Base-by-base conservation (phyloP, 2,888 invertebrate species). In the Uropetala carovei region DNA sequence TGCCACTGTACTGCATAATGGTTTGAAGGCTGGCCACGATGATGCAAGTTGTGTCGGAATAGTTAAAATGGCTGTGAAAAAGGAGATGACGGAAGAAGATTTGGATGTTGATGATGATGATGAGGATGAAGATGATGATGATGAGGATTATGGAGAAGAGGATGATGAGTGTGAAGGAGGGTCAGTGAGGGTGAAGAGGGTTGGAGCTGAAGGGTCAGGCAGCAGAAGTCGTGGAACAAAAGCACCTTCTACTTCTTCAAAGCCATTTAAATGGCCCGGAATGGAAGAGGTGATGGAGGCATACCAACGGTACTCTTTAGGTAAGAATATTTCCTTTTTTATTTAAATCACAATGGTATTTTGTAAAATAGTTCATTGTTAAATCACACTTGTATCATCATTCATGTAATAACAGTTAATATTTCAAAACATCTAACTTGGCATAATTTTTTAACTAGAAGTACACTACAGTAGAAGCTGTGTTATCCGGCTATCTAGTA, bases 231-330 rank as follows among this genome's bases (percentile, higher is more conserved):
- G 83, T 68, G 92, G 92, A 75, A 27, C 60, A 57, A 91, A 75
- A 30, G 83, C 68, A 59, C 10, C 43, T 43, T 30, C 89, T 43
- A 89, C 64, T 89, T 60, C 89, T 18, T 11, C 89, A 18, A 89
- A 89, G 7, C 64, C 64, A 13, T 89, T 89, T 43, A 89, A 89
- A 92, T 95, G 95, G 95, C 94, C 94, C 13, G 95, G 95, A 85
- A 94, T 95, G 85, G 95, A 96, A 84, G 95, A 95, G 13, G 94
- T 96, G n/a, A 94, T 95, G 92, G 95, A 95, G 93, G 95, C 95
- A 81, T 96, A 96, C 94, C 95, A 95, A 93, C 95, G 95, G 93
- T 96, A 95, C 94, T 95, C 96, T 93, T 94, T 95, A 95, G 96
- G 97, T 96, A 95, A 94, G 93, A 14, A 7, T n/a, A 5, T 13